These are phyloP conservation scores for Mirounga angustirostris DNA, from an alignment of 2,113 vertebrate species.

Conservation along the genomic window DNA sequence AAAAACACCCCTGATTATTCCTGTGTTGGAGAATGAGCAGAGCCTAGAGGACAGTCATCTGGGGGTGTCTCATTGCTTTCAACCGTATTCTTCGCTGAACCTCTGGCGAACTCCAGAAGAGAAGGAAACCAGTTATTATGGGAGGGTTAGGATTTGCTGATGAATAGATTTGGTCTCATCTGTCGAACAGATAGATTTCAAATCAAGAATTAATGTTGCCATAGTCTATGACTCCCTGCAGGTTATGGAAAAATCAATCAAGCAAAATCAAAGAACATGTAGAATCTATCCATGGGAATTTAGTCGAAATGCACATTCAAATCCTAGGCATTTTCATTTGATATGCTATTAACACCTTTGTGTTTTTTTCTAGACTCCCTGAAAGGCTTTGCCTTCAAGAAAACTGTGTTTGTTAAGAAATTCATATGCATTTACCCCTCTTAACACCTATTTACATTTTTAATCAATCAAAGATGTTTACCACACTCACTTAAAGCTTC, in stretches of 20 bases:
- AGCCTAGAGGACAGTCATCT: not conserved
- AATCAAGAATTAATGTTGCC: slow-evolving; percentile 44
- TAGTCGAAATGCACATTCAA: slow-evolving; percentile 13
- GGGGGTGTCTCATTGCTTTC: not conserved
- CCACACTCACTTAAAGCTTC: not conserved
- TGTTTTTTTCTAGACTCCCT: not conserved
- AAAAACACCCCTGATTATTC: not conserved
- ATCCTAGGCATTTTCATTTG: not conserved
- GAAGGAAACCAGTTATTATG: not conserved
- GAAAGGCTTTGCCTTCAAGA: slow-evolving; percentile 3
- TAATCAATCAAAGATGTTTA: slow-evolving; percentile 23
- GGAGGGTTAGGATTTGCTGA: not conserved
- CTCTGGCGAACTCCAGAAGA: not conserved
- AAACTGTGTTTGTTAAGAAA: not conserved
- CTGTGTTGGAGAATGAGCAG: not conserved
- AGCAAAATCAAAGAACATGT: slow-evolving; percentile 78
- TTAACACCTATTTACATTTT: not conserved
- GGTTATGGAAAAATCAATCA: slow-evolving; percentile 57
- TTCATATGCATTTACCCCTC: not conserved
- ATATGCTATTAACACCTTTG: not conserved
- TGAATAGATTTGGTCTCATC: slow-evolving; percentile 27
- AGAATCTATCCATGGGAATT: not conserved
- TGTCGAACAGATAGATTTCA: slow-evolving; percentile 59
- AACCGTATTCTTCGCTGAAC: not conserved
- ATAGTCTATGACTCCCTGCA: not conserved